Conservation (phyloP, 2,113 vertebrate genomes). For the Gorsachius goisagi region DNA sequence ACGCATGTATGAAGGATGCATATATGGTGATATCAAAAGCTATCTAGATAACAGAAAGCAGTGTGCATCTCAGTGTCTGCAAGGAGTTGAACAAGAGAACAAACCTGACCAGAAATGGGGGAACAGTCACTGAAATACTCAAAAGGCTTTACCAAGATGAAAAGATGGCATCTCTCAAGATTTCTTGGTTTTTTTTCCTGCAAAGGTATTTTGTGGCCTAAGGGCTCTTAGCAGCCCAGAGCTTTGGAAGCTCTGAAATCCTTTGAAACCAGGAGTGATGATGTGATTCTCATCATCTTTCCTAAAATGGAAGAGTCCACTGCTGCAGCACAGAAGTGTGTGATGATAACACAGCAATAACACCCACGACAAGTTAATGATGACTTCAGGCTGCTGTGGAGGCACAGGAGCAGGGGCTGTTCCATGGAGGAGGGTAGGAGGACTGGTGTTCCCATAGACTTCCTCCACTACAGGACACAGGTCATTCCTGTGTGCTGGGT, state of each 20-base stretch:
- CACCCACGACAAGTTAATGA: background rate
- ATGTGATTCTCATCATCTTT: constrained; percentile 67
- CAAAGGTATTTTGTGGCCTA: background rate
- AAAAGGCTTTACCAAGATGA: background rate
- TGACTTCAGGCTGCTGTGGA: background rate
- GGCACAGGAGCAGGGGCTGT: background rate
- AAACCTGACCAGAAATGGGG: background rate
- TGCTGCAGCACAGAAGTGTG: background rate
- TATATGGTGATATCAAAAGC: background rate
- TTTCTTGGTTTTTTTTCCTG: background rate
- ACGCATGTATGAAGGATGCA: background rate
- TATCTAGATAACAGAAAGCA: background rate
- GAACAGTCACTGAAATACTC: background rate
- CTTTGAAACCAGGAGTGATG: background rate
- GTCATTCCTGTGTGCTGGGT: background rate
- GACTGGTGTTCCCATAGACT: background rate
- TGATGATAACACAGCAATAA: background rate
- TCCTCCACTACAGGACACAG: background rate
- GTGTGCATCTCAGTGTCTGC: background rate
- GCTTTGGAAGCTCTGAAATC: background rate
- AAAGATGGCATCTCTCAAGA: background rate
- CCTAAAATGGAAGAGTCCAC: constrained; percentile 51
- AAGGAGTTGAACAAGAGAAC: background rate
- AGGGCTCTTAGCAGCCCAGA: background rate
- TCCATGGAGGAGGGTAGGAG: background rate